Evolutionary conservation across 2,797 vertebrate species (phyloP), one percentile per base, ranked within the genome.

Genomic region (Galagoides demidoff): DNA sequence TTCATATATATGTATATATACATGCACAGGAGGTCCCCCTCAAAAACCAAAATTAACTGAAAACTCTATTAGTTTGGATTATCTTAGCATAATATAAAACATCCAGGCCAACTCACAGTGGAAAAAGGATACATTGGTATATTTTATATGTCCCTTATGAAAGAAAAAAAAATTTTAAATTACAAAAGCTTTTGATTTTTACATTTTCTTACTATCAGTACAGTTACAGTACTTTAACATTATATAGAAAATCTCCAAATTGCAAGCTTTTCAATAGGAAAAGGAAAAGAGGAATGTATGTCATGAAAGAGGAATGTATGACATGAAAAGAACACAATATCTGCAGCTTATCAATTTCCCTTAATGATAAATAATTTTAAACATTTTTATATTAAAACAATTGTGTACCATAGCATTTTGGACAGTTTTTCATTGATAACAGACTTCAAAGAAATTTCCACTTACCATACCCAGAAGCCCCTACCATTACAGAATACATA

Each of bases 371-470:
- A 39, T 55, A 57, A 66, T 49, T 90, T 85, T 37, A 85, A 93
- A 74, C 29, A 71, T 43, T 85, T 82, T 89, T 34, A 73, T 82
- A 89, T 25, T 55, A 76, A 96, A 81, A 96, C 43, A 59, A 88
- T 37, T 9, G n/a, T 64, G 12, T 70, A 79, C 19, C 68, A 70
- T 0, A 3, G 27, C 85, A 29, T 66, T 94, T 8, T 68, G 37
- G 88, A 39, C 23, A 6, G 0, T 55, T 77, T 78, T 64, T n/a
- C 3, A 31, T n/a, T 7, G 45, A 86, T 43, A 81, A 29, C 16
- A 66, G 45, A 70, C 43, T 45, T 64, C 34, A 81, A 88, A 95
- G 34, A 74, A 77, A 59, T 25, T 95, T 55, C 22, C 7, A 84
- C 49, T 39, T 63, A 31, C 22, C 61, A 31, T 39, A 82, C 22